phyloP scores from a whole-genome alignment of 1,140 invertebrate genomes.

The Drosophila punjabiensis region DNA sequence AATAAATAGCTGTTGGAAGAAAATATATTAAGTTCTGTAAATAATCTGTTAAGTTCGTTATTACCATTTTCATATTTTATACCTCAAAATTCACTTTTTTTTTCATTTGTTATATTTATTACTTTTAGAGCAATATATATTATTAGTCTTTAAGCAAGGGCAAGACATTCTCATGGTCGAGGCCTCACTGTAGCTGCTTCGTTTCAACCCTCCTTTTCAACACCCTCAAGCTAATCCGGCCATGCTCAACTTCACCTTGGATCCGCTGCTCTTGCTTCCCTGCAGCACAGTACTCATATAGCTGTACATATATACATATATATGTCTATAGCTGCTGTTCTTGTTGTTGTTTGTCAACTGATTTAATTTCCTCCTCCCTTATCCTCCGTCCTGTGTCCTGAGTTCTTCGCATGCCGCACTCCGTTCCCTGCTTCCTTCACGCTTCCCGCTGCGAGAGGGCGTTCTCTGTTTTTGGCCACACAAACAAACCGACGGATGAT shows the following conservation, averaged over 20 bases:
- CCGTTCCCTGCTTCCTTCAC: not conserved
- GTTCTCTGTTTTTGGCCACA: slow-evolving; percentile 72
- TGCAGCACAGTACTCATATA: not conserved
- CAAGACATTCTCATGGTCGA: not conserved
- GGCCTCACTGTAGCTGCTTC: slow-evolving; percentile 13
- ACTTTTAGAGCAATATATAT: too few relatives aligned
- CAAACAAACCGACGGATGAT: slow-evolving; percentile 58
- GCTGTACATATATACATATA: not conserved
- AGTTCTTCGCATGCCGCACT: not conserved
- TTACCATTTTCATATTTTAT: not conserved
- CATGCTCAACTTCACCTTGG: slow-evolving; percentile 47
- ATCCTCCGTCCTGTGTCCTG: slow-evolving; percentile 11
- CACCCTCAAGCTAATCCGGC: slow-evolving; percentile 58
- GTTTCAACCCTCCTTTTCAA: slow-evolving; percentile 43
- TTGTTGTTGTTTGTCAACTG: slow-evolving; percentile 77
- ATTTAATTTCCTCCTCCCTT: slow-evolving; percentile 76
- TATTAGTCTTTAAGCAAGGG: not conserved
- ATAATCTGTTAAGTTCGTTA: too few relatives aligned
- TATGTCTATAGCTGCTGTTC: slow-evolving; percentile 29
- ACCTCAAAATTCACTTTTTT: not conserved
- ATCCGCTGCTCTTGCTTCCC: slow-evolving; percentile 17
- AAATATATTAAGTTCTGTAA: too few relatives aligned
- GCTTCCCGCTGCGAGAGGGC: slow-evolving; percentile 73
- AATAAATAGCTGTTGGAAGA: not conserved
- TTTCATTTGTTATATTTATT: too few relatives aligned